Percentiles rank a stretch among this genome's conserved stretches.
Conservation (phyloP, 2,113 vertebrate genomes). For the pig (Sus scrofa) region DNA sequence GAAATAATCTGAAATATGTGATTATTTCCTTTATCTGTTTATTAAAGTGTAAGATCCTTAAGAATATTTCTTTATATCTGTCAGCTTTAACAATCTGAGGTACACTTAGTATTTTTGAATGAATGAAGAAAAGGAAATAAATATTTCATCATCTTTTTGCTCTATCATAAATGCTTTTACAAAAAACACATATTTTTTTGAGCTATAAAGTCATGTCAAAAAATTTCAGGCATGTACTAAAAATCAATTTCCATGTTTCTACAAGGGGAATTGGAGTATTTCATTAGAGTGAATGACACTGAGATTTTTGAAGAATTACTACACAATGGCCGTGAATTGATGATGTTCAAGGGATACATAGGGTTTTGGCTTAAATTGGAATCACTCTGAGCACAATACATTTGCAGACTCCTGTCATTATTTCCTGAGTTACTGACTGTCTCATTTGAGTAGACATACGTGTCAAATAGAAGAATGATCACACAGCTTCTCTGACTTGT, state of each 20-base stretch:
- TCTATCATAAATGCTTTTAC: background rate
- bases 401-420: background rate
- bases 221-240: background rate
- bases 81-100: background rate
- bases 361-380: background rate
- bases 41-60: background rate
- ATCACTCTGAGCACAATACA: accelerated
- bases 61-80: background rate
- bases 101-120: background rate
- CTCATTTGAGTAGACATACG: background rate
- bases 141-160: background rate
- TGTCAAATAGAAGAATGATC: background rate
- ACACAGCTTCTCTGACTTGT: background rate
- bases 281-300: background rate
- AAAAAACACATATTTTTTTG: background rate
- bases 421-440: background rate
- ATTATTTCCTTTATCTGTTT: background rate
- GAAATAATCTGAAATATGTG: background rate
- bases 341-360: background rate
- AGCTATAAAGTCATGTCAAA: background rate
- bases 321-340: background rate
- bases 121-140: background rate
- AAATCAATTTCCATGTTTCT: background rate
- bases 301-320: background rate
- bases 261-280: background rate